A percentile compares a stretch with the other conserved stretches of the same genome.
Evolutionary conservation across 1,140 invertebrate species (phyloP).

Genomic region (Theocolax elegans): DNA sequence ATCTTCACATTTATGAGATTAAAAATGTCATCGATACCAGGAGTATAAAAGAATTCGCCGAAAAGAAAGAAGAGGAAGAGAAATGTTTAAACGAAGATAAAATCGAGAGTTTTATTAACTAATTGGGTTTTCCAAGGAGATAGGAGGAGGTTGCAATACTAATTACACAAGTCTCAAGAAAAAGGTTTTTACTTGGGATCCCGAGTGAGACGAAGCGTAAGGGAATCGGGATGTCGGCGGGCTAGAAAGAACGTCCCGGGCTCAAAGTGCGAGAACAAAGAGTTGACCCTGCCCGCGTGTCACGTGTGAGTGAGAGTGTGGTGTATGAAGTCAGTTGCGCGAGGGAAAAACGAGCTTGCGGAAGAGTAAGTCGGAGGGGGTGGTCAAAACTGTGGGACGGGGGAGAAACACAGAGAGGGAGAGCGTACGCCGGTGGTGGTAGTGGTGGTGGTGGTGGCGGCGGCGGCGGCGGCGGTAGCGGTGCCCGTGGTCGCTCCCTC

Average conservation of each 20-base stretch:
- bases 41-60: too few species aligned
- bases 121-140: slow-evolving; percentile 5
- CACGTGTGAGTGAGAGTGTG: slow-evolving; percentile 34
- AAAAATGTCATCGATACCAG: too few species aligned
- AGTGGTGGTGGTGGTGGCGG: too few species aligned
- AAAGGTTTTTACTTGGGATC: neutral
- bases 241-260: neutral
- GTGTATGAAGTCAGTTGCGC: slow-evolving; percentile 12
- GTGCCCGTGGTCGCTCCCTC: slow-evolving; percentile 34
- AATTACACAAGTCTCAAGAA: slow-evolving; percentile 27
- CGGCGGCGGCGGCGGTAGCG: too few species aligned
- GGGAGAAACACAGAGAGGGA: slow-evolving; percentile 13
- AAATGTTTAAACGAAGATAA: too few species aligned
- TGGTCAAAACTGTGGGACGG: neutral
- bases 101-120: slow-evolving; percentile 31
- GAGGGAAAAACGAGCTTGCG: slow-evolving; percentile 1
- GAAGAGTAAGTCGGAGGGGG: slow-evolving; percentile 13
- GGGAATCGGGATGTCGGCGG: neutral
- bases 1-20: too few species aligned
- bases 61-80: too few species aligned
- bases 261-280: slow-evolving; percentile 17
- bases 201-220: neutral
- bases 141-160: neutral
- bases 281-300: slow-evolving; percentile 10
- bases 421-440: neutral